These are phyloP conservation scores for Malaclemys terrapin DNA, from an alignment of 2,113 vertebrate species.

Conservation along the genomic window DNA sequence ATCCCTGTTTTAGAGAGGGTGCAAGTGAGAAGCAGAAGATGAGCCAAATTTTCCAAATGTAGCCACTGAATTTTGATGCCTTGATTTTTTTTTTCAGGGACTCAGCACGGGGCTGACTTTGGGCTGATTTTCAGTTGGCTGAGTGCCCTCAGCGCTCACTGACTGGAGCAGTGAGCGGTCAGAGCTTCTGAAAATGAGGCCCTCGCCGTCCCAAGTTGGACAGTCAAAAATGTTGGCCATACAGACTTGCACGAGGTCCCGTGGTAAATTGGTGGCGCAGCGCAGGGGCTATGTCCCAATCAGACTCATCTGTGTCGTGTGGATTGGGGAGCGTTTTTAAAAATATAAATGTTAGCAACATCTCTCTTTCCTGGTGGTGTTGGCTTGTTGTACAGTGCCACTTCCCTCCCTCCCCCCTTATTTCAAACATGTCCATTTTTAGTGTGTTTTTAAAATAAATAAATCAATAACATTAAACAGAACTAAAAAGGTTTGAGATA, in stretches of 20 bases:
- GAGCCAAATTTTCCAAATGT: not conserved
- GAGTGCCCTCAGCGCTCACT: not conserved
- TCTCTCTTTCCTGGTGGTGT: not conserved
- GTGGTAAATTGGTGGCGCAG: not conserved
- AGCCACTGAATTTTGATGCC: not conserved
- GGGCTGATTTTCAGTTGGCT: not conserved
- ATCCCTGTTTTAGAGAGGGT: slow-evolving; percentile 13
- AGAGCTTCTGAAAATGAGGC: not conserved
- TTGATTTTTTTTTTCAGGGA: fast-evolving
- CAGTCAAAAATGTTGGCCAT: not conserved
- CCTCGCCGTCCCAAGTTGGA: not conserved
- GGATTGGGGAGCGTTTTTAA: not conserved
- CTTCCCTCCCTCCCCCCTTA: not conserved
- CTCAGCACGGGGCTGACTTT: not conserved
- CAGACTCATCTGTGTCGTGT: not conserved
- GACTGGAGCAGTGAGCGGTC: not conserved
- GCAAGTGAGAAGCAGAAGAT: not conserved
- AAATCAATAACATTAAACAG: not conserved
- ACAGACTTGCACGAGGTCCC: not conserved
- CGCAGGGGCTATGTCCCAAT: not conserved
- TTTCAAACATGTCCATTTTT: not conserved
- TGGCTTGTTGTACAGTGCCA: not conserved
- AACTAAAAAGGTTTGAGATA: not conserved
- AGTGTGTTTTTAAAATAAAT: not conserved
- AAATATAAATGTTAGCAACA: not conserved